Base-by-base conservation (phyloP, 2,888 invertebrate species). In the Cephus spinipes region DNA sequence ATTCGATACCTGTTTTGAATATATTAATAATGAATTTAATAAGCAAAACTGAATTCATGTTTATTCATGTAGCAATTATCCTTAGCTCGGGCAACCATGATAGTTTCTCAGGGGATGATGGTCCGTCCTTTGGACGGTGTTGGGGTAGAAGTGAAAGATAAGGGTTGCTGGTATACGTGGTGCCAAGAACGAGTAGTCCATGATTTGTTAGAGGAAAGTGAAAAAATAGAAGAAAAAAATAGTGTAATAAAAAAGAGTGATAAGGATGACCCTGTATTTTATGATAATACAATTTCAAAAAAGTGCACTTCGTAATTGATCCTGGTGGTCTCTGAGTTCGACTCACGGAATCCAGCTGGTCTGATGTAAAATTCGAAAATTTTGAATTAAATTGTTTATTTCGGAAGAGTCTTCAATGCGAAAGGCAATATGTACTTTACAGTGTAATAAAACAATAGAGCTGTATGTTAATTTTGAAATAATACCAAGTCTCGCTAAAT, bases 21-120 rank as follows among this genome's bases (percentile, higher is more conserved):
- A 86, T 85, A 87, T 87, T 87, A 87, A 89, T 87, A 87, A 87
- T 84, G 85, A 88, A 88, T 88, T 87, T 87, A 88, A 87, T 88
- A 86, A 87, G 85, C 83, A 85, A 85, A 85, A 85, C 83, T 81
- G 82, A 79, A 80, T 80, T 86, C 82, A 84, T 88, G 85, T 84
- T 87, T 87, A 89, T 87, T 87, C 86, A 87, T 87, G 84, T 77
- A 74, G 75, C 83, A 83, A 87, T 88, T 86, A 88, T 84, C 80
- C 80, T 83, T 76, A 74, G 79, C 77, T 78, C 77, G 79, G 77
- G 69, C 79, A 78, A 80, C 78, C 80, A 78, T 77, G 83, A 83
- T 85, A 83, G 83, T 85, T 85, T 81, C 79, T 76, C 77, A 79
- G 76, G 68, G 81, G 76, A 78, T 23, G 55, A 55, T 23, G 40